A percentile compares a stretch with the other conserved stretches of the same genome.
Evolutionary conservation across 2,113 vertebrate species (phyloP).

Genomic region (Ceyx melanurus): DNA sequence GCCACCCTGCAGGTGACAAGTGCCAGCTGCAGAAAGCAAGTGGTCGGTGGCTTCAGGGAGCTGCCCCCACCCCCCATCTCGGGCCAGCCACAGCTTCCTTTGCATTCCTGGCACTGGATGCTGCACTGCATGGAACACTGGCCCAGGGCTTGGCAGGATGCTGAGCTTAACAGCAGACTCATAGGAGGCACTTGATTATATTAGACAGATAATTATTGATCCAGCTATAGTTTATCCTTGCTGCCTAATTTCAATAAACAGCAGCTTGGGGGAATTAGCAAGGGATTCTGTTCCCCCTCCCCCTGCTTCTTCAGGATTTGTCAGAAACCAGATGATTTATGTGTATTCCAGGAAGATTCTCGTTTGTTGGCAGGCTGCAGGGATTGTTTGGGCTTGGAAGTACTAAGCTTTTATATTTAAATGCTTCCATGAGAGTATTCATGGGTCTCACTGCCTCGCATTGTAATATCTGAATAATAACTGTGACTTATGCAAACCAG

Average conservation of each 20-base stretch:
- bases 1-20: rapidly evolving
- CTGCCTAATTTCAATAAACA: slow-evolving; percentile 82
- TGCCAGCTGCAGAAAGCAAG: rapidly evolving
- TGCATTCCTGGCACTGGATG: background rate
- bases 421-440: background rate
- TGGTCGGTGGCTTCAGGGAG: background rate
- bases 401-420: slow-evolving; percentile 35
- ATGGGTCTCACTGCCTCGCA: slow-evolving; percentile 32
- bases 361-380: slow-evolving; percentile 59
- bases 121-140: background rate
- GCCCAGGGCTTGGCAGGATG: background rate
- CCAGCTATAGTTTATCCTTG: slow-evolving; percentile 67
- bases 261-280: slow-evolving; percentile 76
- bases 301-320: slow-evolving; percentile 60
- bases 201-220: slow-evolving; percentile 78
- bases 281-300: slow-evolving; percentile 56
- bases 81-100: background rate
- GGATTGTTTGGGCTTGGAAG: slow-evolving; percentile 31
- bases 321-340: slow-evolving; percentile 76
- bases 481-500: slow-evolving; percentile 68
- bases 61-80: background rate
- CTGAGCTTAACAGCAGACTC: slow-evolving; percentile 11
- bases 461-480: slow-evolving; percentile 71
- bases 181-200: slow-evolving; percentile 74
- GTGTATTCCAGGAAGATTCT: slow-evolving; percentile 71